These are phyloP conservation scores for Oenanthe melanoleuca DNA, from an alignment of 2,113 vertebrate species.

Conservation along the genomic window DNA sequence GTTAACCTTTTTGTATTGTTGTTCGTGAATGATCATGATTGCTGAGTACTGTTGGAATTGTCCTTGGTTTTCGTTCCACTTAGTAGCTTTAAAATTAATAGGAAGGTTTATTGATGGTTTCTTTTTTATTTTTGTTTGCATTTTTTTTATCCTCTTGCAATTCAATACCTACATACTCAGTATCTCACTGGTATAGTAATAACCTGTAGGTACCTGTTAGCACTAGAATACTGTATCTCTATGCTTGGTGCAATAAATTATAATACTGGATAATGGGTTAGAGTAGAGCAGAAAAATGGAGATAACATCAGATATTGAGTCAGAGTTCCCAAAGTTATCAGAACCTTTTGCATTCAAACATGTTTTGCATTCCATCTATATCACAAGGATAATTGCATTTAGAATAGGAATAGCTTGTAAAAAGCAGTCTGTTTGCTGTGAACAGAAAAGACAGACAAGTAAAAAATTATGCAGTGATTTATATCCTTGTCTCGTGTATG, in stretches of 20 bases:
- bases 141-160: not conserved
- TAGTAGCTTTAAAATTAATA: not conserved
- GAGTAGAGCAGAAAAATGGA: not conserved
- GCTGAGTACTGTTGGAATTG: not conserved
- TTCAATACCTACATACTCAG: not conserved
- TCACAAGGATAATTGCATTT: not conserved
- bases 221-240: not conserved
- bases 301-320: not conserved
- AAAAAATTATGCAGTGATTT: not conserved
- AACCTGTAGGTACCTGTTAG: not conserved
- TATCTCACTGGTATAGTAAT: not conserved
- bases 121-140: not conserved
- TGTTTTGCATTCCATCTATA: conserved; percentile 8
- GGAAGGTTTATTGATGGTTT: not conserved
- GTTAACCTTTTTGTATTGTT: not conserved
- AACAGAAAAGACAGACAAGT: not conserved
- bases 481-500: not conserved
- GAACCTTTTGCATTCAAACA: not conserved
- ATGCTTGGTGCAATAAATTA: not conserved
- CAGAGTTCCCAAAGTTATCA: not conserved
- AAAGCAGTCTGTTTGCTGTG: not conserved
- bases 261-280: not conserved
- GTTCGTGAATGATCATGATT: not conserved
- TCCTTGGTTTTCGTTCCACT: not conserved
- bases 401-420: not conserved